A percentile compares a stretch with the other conserved stretches of the same genome.
Conservation (phyloP, 1,140 invertebrate species). For the Sarcophaga peregrina region DNA sequence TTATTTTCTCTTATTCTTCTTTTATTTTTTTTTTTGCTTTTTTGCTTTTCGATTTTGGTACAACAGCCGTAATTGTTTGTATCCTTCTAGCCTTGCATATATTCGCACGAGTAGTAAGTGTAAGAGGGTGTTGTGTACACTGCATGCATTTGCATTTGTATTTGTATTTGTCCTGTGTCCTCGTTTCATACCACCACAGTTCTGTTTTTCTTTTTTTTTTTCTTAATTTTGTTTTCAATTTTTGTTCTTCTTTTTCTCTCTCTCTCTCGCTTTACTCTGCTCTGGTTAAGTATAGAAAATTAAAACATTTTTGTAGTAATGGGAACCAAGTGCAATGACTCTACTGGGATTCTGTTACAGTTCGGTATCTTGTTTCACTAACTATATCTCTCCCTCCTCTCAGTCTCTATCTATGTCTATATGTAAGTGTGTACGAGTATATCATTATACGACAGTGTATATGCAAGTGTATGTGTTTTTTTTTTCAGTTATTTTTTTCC, state of each 20-base stretch:
- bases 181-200: not conserved
- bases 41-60: not conserved
- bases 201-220: not conserved
- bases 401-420: not conserved
- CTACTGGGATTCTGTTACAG: constrained; percentile 6
- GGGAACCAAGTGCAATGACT: constrained; percentile 29
- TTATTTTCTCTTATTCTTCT: too few species aligned
- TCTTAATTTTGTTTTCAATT: too few species aligned
- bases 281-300: constrained; percentile 27
- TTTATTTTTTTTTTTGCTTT: too few species aligned
- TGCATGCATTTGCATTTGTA: not conserved
- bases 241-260: too few species aligned
- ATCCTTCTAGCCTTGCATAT: too few species aligned
- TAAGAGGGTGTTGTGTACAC: not conserved
- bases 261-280: too few species aligned
- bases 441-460: too few species aligned
- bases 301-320: constrained; percentile 29
- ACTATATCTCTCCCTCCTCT: not conserved
- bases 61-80: not conserved
- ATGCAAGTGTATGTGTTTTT: not conserved
- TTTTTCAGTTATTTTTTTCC: constrained; percentile 8
- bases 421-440: too few species aligned
- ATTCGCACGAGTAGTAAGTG: not conserved
- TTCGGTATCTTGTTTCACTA: not conserved
- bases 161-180: constrained; percentile 1